phyloP scores from a whole-genome alignment of 2,888 invertebrate species.

The Gibbula magus region DNA sequence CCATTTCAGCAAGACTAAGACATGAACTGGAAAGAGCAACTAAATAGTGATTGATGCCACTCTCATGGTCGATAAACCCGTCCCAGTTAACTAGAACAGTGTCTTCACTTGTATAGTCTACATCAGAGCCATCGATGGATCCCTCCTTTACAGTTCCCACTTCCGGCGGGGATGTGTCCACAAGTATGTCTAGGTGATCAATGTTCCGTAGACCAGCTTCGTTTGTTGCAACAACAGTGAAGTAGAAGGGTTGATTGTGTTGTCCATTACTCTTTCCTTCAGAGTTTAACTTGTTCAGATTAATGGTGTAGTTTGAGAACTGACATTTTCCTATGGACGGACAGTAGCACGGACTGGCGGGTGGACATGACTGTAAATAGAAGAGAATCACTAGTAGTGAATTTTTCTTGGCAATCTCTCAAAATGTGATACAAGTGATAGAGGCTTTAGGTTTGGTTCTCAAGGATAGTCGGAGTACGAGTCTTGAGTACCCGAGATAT shows the following conservation, averaged over 20 bases:
- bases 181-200: conserved; percentile 48
- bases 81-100: conserved; percentile 42
- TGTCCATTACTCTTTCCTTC: conserved; percentile 41
- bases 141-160: conserved; percentile 55
- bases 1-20: conserved; percentile 22
- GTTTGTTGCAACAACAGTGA: conserved; percentile 53
- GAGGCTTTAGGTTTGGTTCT: too few relatives aligned
- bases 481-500: too few relatives aligned
- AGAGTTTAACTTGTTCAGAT: conserved; percentile 38
- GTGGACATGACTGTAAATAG: conserved; percentile 28
- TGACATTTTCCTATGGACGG: conserved; percentile 49
- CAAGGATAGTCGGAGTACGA: too few relatives aligned
- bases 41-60: conserved; percentile 42
- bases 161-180: conserved; percentile 57
- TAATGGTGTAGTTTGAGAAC: conserved; percentile 34
- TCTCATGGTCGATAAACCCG: conserved; percentile 51
- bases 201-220: conserved; percentile 44
- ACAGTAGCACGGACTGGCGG: conserved; percentile 45
- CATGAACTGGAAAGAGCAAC: conserved; percentile 36
- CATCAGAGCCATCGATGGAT: conserved; percentile 33
- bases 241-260: conserved; percentile 57
- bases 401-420: too few relatives aligned
- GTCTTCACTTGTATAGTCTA: conserved; percentile 44
- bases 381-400: not conserved
- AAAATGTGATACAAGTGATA: not conserved